phyloP scores from a whole-genome alignment of 2,113 vertebrate species.

The Cyprinodon variegatus region DNA sequence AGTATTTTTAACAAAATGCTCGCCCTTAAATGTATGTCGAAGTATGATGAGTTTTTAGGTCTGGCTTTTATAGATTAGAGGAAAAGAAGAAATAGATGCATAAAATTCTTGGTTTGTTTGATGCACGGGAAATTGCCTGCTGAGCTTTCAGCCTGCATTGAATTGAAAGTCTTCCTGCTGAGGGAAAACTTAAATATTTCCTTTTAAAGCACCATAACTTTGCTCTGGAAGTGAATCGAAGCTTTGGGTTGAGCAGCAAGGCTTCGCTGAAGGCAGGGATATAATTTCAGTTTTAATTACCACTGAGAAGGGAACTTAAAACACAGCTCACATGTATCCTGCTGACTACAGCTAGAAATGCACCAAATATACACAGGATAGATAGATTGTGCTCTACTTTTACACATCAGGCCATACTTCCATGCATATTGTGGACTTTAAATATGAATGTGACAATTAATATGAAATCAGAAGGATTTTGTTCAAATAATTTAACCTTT shows the following conservation, averaged over 20 bases:
- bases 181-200: not conserved
- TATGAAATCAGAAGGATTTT: no score
- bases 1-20: not conserved
- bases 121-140: not conserved
- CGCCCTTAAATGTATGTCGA: not conserved
- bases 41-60: not conserved
- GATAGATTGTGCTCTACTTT: not conserved
- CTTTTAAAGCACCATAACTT: not conserved
- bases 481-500: no score
- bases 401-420: not conserved
- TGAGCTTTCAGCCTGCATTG: not conserved
- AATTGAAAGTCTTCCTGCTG: not conserved
- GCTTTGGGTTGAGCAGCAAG: not conserved
- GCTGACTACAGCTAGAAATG: not conserved
- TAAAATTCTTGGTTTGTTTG: not conserved
- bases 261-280: not conserved
- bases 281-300: not conserved
- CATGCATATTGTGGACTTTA: not conserved
- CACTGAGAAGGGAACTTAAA: not conserved
- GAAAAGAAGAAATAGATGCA: no score
- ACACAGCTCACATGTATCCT: not conserved
- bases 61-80: not conserved
- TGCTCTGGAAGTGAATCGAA: not conserved
- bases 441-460: not conserved
- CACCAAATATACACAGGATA: not conserved